Conservation (phyloP, 2,797 vertebrate species). For the Gallirallus australis region DNA sequence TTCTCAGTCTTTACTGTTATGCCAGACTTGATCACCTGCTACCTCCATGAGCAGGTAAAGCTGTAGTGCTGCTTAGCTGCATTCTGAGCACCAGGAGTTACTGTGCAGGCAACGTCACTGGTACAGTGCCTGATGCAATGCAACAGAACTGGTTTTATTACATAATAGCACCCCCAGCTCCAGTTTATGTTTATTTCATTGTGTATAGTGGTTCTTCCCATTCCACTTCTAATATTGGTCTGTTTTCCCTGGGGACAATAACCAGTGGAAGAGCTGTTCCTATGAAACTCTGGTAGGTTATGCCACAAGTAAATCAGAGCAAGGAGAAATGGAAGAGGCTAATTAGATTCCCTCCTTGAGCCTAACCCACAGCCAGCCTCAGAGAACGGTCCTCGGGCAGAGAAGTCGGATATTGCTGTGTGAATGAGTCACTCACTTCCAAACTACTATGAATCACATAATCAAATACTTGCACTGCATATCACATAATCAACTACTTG, state of each 20-base stretch:
- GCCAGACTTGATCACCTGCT: neutral
- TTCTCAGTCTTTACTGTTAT: neutral
- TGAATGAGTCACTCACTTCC: conserved; percentile 62
- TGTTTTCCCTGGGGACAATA: neutral
- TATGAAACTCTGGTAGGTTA: neutral
- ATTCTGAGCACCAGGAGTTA: neutral
- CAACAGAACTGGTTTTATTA: neutral
- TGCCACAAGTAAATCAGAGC: neutral
- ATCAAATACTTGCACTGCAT: conserved; percentile 72
- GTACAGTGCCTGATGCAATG: neutral
- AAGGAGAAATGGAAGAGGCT: conserved; percentile 13
- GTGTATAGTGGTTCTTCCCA: neutral
- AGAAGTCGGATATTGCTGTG: conserved; percentile 39
- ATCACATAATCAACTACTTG: conserved; percentile 68
- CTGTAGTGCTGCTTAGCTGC: neutral
- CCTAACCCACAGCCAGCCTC: neutral
- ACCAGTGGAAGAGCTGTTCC: neutral
- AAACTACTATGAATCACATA: conserved; percentile 67
- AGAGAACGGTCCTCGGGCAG: neutral
- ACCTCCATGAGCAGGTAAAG: neutral
- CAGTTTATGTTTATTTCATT: neutral
- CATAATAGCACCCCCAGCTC: neutral
- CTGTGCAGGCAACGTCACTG: neutral
- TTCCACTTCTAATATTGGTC: neutral
- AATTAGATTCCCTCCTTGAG: conserved; percentile 41